These are phyloP conservation scores for Argyresthia goedartella DNA, from an alignment of 2,888 invertebrate species.

Conservation along the genomic window DNA sequence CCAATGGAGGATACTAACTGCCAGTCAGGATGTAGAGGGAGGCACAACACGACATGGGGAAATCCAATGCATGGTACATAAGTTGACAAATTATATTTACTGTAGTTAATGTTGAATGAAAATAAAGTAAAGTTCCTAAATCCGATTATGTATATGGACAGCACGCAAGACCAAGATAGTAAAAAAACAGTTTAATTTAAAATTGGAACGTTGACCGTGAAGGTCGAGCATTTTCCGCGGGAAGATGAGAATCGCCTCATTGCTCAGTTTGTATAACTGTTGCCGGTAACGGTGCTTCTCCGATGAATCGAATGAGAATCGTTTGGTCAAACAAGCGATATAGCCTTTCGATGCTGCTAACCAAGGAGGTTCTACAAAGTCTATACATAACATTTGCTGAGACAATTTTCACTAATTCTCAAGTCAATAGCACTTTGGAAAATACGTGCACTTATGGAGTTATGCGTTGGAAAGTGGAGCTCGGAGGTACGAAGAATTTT, in stretches of 20 bases:
- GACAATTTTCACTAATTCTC: not conserved
- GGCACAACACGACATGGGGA: no score
- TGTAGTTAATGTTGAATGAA: no score
- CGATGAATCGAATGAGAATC: constrained; percentile 13
- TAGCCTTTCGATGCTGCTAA: not conserved
- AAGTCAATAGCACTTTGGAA: constrained; percentile 1
- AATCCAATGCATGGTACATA: no score
- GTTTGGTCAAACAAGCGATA: constrained; percentile 11
- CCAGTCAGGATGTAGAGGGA: no score
- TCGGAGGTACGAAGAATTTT: no score
- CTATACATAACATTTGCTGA: not conserved
- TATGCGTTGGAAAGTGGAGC: not conserved
- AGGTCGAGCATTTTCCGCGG: constrained; percentile 17
- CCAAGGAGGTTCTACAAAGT: not conserved
- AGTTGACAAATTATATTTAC: no score
- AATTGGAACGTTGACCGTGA: constrained; percentile 18
- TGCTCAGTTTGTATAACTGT: constrained; percentile 25
- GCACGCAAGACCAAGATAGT: no score
- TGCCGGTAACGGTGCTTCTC: constrained; percentile 22
- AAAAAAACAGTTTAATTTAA: constrained; percentile 25
- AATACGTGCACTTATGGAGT: not conserved
- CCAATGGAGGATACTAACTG: no score
- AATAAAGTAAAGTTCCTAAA: no score
- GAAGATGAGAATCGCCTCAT: constrained; percentile 3
- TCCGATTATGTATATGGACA: no score